Conservation (phyloP, 1,140 invertebrate genomes). For the Leptopilina clavipes region DNA sequence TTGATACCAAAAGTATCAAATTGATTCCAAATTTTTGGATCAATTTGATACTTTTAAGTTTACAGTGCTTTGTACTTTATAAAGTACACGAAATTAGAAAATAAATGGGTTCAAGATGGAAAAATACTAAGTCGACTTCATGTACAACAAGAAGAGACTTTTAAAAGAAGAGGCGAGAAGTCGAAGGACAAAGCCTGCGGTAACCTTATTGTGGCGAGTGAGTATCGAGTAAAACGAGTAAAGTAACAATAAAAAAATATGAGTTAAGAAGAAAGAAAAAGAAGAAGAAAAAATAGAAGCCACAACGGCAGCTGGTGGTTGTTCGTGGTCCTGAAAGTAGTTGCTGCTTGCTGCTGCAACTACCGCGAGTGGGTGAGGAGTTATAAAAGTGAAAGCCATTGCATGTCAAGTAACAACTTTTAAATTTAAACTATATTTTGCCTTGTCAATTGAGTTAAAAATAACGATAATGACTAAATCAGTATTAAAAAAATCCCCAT, state of each 20-base stretch:
- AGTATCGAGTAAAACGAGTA: constrained; percentile 27
- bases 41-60: too few species aligned
- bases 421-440: constrained; percentile 6
- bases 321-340: background rate
- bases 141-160: background rate
- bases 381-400: background rate
- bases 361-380: background rate
- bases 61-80: too few species aligned
- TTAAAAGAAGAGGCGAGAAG: background rate
- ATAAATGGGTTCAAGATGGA: background rate
- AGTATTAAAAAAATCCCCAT: too few species aligned
- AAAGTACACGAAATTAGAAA: too few species aligned
- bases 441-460: background rate
- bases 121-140: background rate
- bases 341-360: background rate
- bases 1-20: too few species aligned
- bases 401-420: background rate
- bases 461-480: too few species aligned
- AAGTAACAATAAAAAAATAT: constrained; percentile 31
- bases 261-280: background rate
- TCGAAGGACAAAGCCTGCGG: constrained; percentile 1
- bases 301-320: background rate
- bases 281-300: constrained; percentile 28
- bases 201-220: constrained; percentile 16
- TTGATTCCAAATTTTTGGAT: too few species aligned